These are phyloP conservation scores for Caenorhabditis tropicalis DNA, from an alignment of 1,140 invertebrate species.

Conservation along the genomic window DNA sequence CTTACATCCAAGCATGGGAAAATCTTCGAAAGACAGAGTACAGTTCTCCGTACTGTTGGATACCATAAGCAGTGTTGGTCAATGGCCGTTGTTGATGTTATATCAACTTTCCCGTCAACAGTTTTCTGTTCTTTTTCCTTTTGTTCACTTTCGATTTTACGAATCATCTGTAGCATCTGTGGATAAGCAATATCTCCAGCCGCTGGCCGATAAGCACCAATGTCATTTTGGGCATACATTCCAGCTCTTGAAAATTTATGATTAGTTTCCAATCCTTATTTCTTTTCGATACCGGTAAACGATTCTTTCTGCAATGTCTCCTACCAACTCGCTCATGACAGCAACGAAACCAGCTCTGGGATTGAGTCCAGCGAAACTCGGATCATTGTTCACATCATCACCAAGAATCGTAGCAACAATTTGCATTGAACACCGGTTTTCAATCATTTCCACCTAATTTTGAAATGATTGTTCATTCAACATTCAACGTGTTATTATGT, in stretches of 20 bases:
- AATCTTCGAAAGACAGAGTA: constrained; percentile 91
- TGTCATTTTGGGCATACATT: constrained; percentile 90
- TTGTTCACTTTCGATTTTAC: constrained; percentile 67
- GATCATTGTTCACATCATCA: constrained; percentile 8
- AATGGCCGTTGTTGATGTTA: neutral
- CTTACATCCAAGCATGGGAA: constrained; percentile 89
- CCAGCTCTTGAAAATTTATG: constrained; percentile 78
- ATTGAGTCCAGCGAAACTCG: constrained; percentile 51
- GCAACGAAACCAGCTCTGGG: constrained; percentile 78
- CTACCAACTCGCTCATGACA: constrained; percentile 84
- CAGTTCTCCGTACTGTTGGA: constrained; percentile 89
- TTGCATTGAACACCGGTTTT: constrained; percentile 77
- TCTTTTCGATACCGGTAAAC: constrained; percentile 80
- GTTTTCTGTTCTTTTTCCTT: neutral
- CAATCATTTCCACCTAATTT: constrained; percentile 85
- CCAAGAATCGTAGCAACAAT: constrained; percentile 45
- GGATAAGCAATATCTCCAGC: constrained; percentile 95
- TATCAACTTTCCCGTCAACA: neutral
- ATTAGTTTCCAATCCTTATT: too few relatives aligned
- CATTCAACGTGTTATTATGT: neutral
- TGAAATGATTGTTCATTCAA: neutral
- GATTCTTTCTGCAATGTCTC: constrained; percentile 93
- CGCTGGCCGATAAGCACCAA: constrained; percentile 82
- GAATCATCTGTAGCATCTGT: constrained; percentile 95
- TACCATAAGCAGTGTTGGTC: constrained; percentile 95